These are phyloP conservation scores for Petrolisthes cinctipes DNA, from an alignment of 2,888 invertebrate species.

Conservation along the genomic window DNA sequence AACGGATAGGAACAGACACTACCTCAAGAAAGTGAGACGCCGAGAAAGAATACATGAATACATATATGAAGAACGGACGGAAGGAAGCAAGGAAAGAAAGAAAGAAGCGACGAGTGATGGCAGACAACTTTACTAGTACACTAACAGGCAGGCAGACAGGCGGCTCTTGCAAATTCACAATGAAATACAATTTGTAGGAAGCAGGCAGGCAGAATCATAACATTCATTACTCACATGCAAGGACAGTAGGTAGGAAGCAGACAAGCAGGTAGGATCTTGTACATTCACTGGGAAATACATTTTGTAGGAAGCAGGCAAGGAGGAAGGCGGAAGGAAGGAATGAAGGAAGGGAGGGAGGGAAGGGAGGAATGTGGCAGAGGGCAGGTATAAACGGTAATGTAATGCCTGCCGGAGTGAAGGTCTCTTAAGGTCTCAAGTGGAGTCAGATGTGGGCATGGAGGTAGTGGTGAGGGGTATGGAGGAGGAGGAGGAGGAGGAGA, in stretches of 20 bases:
- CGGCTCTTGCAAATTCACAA: neutral
- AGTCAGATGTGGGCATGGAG: neutral
- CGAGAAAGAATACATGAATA: neutral
- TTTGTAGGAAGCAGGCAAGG: neutral
- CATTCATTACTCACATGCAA: neutral
- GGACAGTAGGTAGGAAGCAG: neutral
- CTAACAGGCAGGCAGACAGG: neutral
- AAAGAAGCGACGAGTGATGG: neutral
- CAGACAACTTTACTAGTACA: neutral
- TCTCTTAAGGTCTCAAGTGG: neutral
- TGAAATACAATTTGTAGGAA: neutral
- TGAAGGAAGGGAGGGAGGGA: neutral
- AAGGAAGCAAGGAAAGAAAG: neutral
- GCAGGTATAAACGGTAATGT: neutral
- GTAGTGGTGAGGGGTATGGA: neutral
- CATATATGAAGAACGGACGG: neutral
- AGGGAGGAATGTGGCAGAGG: neutral
- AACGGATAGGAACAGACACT: neutral
- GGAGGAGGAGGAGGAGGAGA: conserved; percentile 4
- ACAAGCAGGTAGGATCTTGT: neutral
- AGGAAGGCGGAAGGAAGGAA: conserved; percentile 6
- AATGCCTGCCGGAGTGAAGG: neutral
- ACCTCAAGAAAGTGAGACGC: conserved; percentile 1
- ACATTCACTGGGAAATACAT: too few relatives aligned
- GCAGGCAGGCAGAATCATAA: neutral